Evolutionary conservation across 2,888 invertebrate genomes (phyloP).

Genomic region (Allygus modestus): DNA sequence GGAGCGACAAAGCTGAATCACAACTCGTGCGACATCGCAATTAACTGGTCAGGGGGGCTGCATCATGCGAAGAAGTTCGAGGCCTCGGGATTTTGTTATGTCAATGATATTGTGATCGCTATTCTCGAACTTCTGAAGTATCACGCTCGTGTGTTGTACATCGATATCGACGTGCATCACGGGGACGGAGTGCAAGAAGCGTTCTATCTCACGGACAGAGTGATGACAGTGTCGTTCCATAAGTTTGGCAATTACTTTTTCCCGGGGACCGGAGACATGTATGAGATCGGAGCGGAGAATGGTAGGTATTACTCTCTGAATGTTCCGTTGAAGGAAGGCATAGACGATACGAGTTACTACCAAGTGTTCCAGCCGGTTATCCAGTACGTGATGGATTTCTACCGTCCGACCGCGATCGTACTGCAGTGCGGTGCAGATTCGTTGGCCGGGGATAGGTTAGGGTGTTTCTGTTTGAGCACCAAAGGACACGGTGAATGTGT

Average conservation of each 20-base stretch:
- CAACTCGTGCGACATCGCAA: conserved; percentile 96
- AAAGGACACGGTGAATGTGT: conserved; percentile 99
- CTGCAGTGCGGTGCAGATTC: conserved; percentile 99
- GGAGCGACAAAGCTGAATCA: conserved; percentile 98
- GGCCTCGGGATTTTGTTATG: conserved; percentile 99
- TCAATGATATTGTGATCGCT: conserved; percentile 99
- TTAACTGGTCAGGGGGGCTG: conserved; percentile 99
- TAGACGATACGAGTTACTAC: conserved; percentile 95
- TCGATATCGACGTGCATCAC: conserved; percentile 99
- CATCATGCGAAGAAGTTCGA: conserved; percentile 99
- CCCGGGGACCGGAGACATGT: conserved; percentile 99
- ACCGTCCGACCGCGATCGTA: conserved; percentile 97
- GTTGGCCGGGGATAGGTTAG: conserved; percentile 94
- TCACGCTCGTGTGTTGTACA: conserved; percentile 96
- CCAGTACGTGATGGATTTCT: conserved; percentile 96
- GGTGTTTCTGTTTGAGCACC: conserved; percentile 97
- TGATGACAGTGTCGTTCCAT: conserved; percentile 99
- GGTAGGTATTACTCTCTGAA: conserved; percentile 98
- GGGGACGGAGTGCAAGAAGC: conserved; percentile 98
- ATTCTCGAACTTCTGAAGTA: conserved; percentile 96
- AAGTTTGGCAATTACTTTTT: conserved; percentile 99
- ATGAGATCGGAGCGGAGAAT: conserved; percentile 97
- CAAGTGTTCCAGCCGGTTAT: conserved; percentile 98
- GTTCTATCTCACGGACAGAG: conserved; percentile 97
- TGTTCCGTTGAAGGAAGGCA: conserved; percentile 98